phyloP scores from a whole-genome alignment of 1,140 invertebrate genomes.

The Stenopsyche tienmushanensis region DNA sequence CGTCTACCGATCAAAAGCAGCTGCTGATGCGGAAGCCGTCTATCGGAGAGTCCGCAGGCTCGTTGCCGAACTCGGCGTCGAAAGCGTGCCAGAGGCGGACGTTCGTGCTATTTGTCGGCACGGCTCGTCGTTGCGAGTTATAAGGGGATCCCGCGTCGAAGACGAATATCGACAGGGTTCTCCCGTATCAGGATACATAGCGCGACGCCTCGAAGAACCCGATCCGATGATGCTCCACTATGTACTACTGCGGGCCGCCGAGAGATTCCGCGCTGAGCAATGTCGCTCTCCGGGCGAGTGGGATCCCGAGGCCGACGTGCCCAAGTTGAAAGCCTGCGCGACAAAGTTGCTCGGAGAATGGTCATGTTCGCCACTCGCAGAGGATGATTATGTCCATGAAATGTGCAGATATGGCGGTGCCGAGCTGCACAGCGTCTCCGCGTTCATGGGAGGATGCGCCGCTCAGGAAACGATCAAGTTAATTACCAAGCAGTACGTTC shows the following conservation, averaged over 20 bases:
- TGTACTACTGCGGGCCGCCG: slow-evolving; percentile 85
- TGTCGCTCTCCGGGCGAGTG: slow-evolving; percentile 89
- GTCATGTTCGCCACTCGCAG: slow-evolving; percentile 74
- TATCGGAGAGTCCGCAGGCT: slow-evolving; percentile 79
- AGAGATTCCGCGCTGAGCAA: slow-evolving; percentile 86
- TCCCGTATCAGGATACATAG: slow-evolving; percentile 49
- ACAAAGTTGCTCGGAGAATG: slow-evolving; percentile 83
- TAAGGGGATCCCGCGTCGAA: slow-evolving; percentile 77
- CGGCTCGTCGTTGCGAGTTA: slow-evolving; percentile 73
- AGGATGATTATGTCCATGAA: slow-evolving; percentile 95
- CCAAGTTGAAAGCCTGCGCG: slow-evolving; percentile 78
- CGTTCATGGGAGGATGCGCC: slow-evolving; percentile 89
- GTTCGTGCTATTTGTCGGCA: slow-evolving; percentile 86
- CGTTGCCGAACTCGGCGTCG: slow-evolving; percentile 71
- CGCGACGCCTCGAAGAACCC: slow-evolving; percentile 60
- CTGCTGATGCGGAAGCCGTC: slow-evolving; percentile 77
- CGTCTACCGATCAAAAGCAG: slow-evolving; percentile 83
- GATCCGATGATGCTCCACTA: slow-evolving; percentile 89
- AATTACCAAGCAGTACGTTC: slow-evolving; percentile 95
- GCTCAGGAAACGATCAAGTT: slow-evolving; percentile 98
- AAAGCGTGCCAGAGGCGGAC: slow-evolving; percentile 75
- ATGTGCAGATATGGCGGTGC: slow-evolving; percentile 91
- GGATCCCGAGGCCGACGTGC: slow-evolving; percentile 87
- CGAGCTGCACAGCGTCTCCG: slow-evolving; percentile 93
- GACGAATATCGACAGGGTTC: slow-evolving; percentile 69